phyloP scores from a whole-genome alignment of 2,888 invertebrate genomes.

The Selenia dentaria region DNA sequence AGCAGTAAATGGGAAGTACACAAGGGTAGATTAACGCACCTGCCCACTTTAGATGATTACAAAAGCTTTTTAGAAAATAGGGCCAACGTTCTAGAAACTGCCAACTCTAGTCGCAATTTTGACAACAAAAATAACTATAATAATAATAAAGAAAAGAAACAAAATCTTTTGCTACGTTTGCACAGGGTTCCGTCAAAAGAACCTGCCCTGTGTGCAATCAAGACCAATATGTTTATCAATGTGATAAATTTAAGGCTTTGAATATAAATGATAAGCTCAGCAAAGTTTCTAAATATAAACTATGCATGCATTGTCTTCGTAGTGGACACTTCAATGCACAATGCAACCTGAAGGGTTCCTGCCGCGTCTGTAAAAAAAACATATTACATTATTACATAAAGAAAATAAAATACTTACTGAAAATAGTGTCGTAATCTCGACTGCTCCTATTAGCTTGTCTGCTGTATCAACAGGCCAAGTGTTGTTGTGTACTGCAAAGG shows the following conservation, averaged over 20 bases:
- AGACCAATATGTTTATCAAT: background rate
- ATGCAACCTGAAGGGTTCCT: background rate
- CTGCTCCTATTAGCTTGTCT: background rate
- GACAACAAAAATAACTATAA: background rate
- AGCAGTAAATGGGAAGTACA: conserved; percentile 8
- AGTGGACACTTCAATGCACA: background rate
- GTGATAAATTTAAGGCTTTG: background rate
- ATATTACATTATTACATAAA: conserved; percentile 1
- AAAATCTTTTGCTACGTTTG: background rate
- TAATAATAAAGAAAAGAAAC: background rate
- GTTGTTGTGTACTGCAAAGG: background rate
- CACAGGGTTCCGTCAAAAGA: background rate
- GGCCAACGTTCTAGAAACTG: no score
- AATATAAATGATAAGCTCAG: background rate
- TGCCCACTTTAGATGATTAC: background rate
- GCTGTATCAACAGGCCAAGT: background rate
- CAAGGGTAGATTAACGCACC: no score
- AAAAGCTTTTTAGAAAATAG: background rate
- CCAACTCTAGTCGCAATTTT: background rate
- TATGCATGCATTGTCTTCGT: conserved; percentile 3
- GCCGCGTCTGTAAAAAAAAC: conserved; percentile 2
- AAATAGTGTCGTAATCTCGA: no score
- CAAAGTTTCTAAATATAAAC: background rate
- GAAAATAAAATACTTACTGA: background rate
- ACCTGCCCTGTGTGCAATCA: background rate